Base-by-base conservation (phyloP, 2,888 invertebrate species). In the Drosophila diplacantha region DNA sequence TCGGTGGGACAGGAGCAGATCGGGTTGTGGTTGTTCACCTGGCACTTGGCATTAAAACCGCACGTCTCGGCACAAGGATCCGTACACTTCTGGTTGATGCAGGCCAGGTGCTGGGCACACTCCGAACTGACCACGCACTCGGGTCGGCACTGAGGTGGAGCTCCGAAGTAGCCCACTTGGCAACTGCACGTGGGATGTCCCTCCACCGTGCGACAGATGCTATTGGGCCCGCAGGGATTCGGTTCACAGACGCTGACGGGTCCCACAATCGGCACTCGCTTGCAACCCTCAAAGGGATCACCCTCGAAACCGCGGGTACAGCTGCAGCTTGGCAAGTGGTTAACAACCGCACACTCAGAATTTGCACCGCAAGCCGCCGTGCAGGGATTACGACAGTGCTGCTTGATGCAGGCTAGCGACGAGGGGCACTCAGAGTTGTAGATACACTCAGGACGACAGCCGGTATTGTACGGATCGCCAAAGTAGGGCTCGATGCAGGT, bases 401-500 rank as follows among this genome's bases (percentile, higher is more conserved):
- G 94, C 59, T 94, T 93, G 44, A 95, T 90, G 85, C 96, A 96
- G 35, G 95, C 93, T 67, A 94, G 88, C 80, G 93, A 91, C 72
- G 92, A 92, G 7, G 93, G 91, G 85, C 96, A 96, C 82, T 96
- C 95, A 0, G 94, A 91, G 86, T 93, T 95, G 71, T 93, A 92
- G 12, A 93, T 91, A 87, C 96, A 96, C 89, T 96, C 96, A 3
- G 96, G 96, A 69, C 93, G 91, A 83, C 96, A 96, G 32, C 95
- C 95, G 18, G 94, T 93, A 16, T 92, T 91, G 84, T 95, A 96
- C 5, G 96, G 95, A 89, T 96, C 95, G 9, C 96, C 96, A 68
- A 94, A 92, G 82, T 95, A 95, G 5, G 95, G 95, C 60, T 95
- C 94, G 83, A 96, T 94, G 83, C 96, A 96, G n/a, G 91, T 90